These are phyloP conservation scores for Ictalurus punctatus DNA, from an alignment of 2,113 vertebrate species.

Conservation along the genomic window DNA sequence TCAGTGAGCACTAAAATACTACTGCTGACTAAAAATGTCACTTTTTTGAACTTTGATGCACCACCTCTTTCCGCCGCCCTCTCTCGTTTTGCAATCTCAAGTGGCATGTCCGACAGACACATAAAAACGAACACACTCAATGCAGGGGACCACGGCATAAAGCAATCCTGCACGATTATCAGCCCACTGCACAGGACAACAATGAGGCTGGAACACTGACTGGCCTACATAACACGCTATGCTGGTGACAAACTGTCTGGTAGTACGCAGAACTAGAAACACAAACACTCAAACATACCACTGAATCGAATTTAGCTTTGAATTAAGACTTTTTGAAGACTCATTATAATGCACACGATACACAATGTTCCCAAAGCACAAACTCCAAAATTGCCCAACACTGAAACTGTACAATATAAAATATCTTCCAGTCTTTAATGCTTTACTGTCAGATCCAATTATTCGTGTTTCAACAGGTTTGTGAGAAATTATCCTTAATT, in stretches of 20 bases:
- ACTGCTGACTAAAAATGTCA: slow-evolving; percentile 63
- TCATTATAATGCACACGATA: not conserved
- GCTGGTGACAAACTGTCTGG: not conserved
- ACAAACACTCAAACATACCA: not conserved
- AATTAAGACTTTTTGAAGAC: not conserved
- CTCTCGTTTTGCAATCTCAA: slow-evolving; percentile 42
- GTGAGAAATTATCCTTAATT: not conserved
- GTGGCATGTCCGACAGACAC: slow-evolving; percentile 45
- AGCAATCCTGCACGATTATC: slow-evolving; percentile 39
- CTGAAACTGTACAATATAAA: not conserved
- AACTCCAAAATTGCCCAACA: not conserved
- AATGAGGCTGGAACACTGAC: not conserved
- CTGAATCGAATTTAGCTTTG: not conserved
- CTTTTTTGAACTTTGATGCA: slow-evolving; percentile 59
- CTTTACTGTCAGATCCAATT: not conserved
- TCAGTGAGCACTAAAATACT: slow-evolving; percentile 58
- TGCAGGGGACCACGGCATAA: slow-evolving; percentile 23
- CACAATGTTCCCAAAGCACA: not conserved
- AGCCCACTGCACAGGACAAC: slow-evolving; percentile 38
- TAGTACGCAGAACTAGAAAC: slow-evolving; percentile 20
- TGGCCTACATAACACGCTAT: slow-evolving; percentile 10
- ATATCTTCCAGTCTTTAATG: not conserved
- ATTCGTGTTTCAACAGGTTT: not conserved
- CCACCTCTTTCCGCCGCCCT: slow-evolving; percentile 45
- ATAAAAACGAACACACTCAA: slow-evolving; percentile 43